These are phyloP conservation scores for Rhinella marina DNA, from an alignment of 2,797 vertebrate species.

Conservation along the genomic window DNA sequence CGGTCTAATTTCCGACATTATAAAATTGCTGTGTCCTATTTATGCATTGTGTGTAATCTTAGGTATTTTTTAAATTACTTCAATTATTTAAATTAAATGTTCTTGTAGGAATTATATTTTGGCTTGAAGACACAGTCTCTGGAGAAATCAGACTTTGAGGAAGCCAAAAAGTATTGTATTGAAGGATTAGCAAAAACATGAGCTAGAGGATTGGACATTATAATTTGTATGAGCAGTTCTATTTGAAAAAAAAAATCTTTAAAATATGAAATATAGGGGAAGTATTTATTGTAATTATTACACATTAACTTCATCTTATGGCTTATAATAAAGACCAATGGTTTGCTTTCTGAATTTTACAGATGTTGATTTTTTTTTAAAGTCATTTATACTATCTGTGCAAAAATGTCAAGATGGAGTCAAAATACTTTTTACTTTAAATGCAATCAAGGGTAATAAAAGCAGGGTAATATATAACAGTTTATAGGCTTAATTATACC, in stretches of 20 bases:
- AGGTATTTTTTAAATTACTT: conserved; percentile 32
- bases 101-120: conserved; percentile 49
- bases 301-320: background rate
- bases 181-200: conserved; percentile 38
- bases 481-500: too few species aligned
- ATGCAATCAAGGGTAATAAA: background rate
- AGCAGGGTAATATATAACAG: too few species aligned
- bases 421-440: conserved; percentile 55
- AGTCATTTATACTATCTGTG: conserved; percentile 60
- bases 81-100: conserved; percentile 40
- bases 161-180: conserved; percentile 21
- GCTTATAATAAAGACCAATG: background rate
- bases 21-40: conserved; percentile 18
- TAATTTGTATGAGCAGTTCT: background rate
- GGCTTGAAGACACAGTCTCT: conserved; percentile 37
- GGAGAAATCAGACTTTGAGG: conserved; percentile 33
- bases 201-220: conserved; percentile 29
- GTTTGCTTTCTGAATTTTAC: conserved; percentile 58
- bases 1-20: conserved; percentile 1
- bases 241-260: background rate
- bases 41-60: conserved; percentile 25
- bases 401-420: conserved; percentile 60
- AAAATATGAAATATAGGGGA: conserved; percentile 6
- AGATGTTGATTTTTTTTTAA: conserved; percentile 63
- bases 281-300: conserved; percentile 38